Base-by-base conservation (phyloP, 2,888 invertebrate species). In the Tetheella fluctuosa region DNA sequence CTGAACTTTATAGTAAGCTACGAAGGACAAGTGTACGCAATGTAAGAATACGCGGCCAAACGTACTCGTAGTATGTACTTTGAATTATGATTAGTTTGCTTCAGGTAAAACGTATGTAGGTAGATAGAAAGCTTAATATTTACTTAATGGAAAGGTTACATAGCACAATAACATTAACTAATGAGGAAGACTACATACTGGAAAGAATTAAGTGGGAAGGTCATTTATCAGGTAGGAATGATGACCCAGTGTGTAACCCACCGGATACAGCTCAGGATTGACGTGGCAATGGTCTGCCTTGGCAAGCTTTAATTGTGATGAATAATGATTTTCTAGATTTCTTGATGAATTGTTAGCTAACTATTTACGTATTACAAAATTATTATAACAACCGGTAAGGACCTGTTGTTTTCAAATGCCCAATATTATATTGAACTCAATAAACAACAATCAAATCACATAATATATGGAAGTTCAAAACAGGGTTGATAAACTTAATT, bases 1-100 rank as follows among this genome's bases (percentile, higher is more conserved):
- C 62, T 55, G 60, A 69, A 74, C 64, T 86, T 80, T 86, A 85
- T 85, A 86, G 71, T 75, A 70, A 72, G 61, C 61, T 65, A 65
- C 63, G 85, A 84, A 86, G 86, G 86, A 76, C 82, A 72, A 66
- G 55, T 56, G 55, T 57, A 61, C 60, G 70, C 73, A 76, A 74
- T 64, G 61, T 64, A 52, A 64, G 67, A 23, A 37, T 55, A 55
- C 20, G 57, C 48, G 56, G 48, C 39, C 23, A 54, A 25, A 37
- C 54, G 54, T 58, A 67, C 64, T n/a, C n/a, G n/a, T n/a, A n/a
- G n/a, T n/a, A n/a, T n/a, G 70, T 52, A 37, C 52, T 59, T 53
- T 58, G 79, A 78, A 82, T 86, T 70, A 68, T 65, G 65, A 83
- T 81, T 59, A 71, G 64, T 34, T 55, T 34, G 15, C 55, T 10